phyloP scores from a whole-genome alignment of 1,140 invertebrate genomes.

The Drosophila suzukii region DNA sequence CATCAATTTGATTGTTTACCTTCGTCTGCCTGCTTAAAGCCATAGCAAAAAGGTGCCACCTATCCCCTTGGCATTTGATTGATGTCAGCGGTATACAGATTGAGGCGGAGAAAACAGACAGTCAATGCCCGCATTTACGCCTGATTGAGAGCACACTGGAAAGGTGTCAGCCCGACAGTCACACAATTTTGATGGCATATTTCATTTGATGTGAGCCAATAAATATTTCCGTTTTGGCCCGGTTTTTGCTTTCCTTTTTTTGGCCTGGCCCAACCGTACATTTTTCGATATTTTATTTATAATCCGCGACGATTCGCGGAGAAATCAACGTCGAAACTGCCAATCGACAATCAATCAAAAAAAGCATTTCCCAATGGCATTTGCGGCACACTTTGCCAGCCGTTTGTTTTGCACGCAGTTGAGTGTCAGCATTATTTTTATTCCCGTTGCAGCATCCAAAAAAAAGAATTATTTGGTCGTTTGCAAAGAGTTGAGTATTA shows the following conservation, averaged over 20 bases:
- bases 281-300: conserved; percentile 73
- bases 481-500: too few species aligned
- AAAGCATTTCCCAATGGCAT: conserved; percentile 48
- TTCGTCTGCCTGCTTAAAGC: conserved; percentile 49
- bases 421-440: conserved; percentile 5
- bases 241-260: conserved; percentile 32
- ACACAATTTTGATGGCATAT: conserved; percentile 79
- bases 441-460: conserved; percentile 1
- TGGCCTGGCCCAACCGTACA: conserved; percentile 9
- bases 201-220: conserved; percentile 76
- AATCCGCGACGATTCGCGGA: conserved; percentile 53
- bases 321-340: conserved; percentile 68
- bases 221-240: conserved; percentile 62
- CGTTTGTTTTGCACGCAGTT: conserved; percentile 26
- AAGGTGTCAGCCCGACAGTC: conserved; percentile 69
- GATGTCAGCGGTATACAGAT: conserved; percentile 53
- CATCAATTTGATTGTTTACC: conserved; percentile 31
- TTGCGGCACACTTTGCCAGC: conserved; percentile 40
- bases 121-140: conserved; percentile 61
- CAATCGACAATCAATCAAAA: conserved; percentile 76
- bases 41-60: conserved; percentile 30
- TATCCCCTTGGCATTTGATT: conserved; percentile 62
- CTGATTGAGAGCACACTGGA: conserved; percentile 71
- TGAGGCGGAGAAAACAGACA: conserved; percentile 6
- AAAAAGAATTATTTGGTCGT: too few species aligned